Evolutionary conservation across 2,113 vertebrate species (phyloP).

Genomic region (Globicephala melas): DNA sequence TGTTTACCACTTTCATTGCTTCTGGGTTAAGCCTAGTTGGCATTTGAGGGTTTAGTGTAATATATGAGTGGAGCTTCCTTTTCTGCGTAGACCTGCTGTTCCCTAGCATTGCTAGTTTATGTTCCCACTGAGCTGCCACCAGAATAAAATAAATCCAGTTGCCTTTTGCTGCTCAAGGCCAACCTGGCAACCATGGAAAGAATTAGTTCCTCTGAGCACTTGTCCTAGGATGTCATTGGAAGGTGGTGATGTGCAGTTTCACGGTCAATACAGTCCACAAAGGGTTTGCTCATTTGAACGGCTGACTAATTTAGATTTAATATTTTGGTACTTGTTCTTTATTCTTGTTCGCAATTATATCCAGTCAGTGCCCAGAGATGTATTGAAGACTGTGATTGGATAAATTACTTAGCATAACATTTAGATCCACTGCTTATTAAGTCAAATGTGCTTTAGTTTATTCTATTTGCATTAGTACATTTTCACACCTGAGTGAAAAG

Average conservation of each 20-base stretch:
- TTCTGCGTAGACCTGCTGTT: constrained; percentile 47
- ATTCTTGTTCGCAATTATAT: constrained; percentile 29
- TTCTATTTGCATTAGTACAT: background rate
- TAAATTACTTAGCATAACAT: constrained; percentile 27
- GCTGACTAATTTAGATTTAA: constrained; percentile 8
- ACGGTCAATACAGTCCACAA: background rate
- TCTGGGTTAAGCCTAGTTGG: constrained; percentile 42
- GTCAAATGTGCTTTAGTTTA: constrained; percentile 19
- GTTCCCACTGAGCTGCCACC: constrained; percentile 60
- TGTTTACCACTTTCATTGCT: constrained; percentile 53
- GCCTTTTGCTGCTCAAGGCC: constrained; percentile 59
- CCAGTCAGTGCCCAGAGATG: background rate
- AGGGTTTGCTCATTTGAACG: background rate
- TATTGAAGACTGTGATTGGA: constrained; percentile 37
- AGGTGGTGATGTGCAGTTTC: background rate
- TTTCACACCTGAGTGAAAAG: constrained; percentile 53
- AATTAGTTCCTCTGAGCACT: constrained; percentile 39
- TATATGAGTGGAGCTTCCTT: constrained; percentile 49
- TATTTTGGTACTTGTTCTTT: constrained; percentile 28
- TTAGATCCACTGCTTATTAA: constrained; percentile 34
- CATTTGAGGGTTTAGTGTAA: constrained; percentile 32
- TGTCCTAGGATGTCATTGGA: constrained; percentile 34
- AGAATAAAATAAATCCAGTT: constrained; percentile 67
- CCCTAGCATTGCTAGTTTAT: constrained; percentile 58
- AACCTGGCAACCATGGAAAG: constrained; percentile 43